These are phyloP conservation scores for Melipona quadrifasciata DNA, from an alignment of 1,140 invertebrate species.

Conservation along the genomic window DNA sequence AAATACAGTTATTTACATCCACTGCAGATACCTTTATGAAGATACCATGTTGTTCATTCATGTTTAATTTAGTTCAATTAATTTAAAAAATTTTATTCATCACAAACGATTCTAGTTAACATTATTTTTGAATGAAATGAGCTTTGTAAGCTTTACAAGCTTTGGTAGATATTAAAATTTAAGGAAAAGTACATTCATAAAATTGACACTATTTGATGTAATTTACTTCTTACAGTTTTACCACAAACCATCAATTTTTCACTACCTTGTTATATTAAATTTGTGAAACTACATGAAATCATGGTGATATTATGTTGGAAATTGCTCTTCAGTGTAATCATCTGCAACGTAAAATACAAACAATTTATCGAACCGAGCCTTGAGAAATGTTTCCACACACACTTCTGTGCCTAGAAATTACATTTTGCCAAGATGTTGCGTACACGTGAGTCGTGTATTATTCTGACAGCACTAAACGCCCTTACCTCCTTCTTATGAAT, in stretches of 20 bases:
- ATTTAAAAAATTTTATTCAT: no score
- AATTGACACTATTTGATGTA: background rate
- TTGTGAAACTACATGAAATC: background rate
- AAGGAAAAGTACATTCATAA: background rate
- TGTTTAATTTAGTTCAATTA: no score
- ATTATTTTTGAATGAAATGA: background rate
- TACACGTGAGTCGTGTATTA: slow-evolving; percentile 16
- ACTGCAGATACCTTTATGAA: background rate
- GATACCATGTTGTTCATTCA: no score
- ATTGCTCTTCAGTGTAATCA: background rate
- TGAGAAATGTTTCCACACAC: background rate
- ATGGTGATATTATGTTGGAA: background rate
- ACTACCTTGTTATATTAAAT: background rate
- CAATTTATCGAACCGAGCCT: background rate
- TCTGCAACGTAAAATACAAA: background rate
- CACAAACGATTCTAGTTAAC: background rate
- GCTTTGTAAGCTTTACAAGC: background rate
- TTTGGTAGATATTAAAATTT: background rate
- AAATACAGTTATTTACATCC: background rate
- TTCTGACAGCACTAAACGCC: slow-evolving; percentile 6
- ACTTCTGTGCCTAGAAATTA: background rate
- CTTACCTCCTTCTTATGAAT: slow-evolving; percentile 26
- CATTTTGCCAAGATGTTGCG: background rate
- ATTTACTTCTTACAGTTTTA: background rate
- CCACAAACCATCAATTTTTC: background rate